Evolutionary conservation across 2,888 invertebrate species (phyloP).

Genomic region (Microctonus hyperodae): DNA sequence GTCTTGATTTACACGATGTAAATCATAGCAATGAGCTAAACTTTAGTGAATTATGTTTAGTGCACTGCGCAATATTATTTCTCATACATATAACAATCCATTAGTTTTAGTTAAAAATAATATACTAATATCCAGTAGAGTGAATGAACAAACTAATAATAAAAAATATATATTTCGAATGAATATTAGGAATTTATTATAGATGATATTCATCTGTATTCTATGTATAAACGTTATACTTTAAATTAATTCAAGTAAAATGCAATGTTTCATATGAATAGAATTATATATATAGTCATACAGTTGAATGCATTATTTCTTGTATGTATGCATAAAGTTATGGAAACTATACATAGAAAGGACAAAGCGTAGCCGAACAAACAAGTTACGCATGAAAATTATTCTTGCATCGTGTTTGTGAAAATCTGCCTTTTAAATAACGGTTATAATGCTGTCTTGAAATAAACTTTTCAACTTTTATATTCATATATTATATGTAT

Average conservation of each 20-base stretch:
- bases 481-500: too few species aligned
- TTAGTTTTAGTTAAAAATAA: too few species aligned
- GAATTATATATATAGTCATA: slow-evolving; percentile 20
- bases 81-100: too few species aligned
- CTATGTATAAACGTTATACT: background rate
- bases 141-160: too few species aligned
- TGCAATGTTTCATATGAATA: background rate
- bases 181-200: background rate
- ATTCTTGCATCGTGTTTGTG: slow-evolving; percentile 42
- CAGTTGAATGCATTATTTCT: slow-evolving; percentile 11
- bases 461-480: slow-evolving; percentile 23
- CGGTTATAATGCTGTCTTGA: slow-evolving; percentile 23
- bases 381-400: slow-evolving; percentile 37
- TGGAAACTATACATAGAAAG: slow-evolving; percentile 1
- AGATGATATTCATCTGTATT: too few species aligned
- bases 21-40: too few species aligned
- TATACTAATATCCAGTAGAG: too few species aligned
- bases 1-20: too few species aligned
- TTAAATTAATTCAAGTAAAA: background rate
- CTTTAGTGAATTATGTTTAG: too few species aligned
- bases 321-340: slow-evolving; percentile 18
- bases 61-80: too few species aligned
- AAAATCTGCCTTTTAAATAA: slow-evolving; percentile 48
- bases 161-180: too few species aligned
- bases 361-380: slow-evolving; percentile 21